These are phyloP conservation scores for Drosophila sp. DNA, from an alignment of 1,140 invertebrate species.

Conservation along the genomic window DNA sequence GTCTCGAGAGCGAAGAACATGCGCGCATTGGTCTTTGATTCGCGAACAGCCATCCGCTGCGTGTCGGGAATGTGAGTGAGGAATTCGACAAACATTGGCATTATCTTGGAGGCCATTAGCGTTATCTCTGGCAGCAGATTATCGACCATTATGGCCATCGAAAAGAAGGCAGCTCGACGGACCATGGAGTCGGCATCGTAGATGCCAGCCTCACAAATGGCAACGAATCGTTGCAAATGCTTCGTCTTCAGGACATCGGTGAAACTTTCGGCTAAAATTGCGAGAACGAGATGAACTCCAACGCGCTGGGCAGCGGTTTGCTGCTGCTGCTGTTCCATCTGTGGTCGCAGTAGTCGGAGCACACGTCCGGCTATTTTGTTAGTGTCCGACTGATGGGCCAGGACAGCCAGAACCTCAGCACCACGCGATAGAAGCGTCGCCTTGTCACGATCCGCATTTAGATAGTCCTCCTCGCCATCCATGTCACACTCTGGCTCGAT, in stretches of 20 bases:
- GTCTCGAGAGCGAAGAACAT: constrained; percentile 39
- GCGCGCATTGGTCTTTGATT: constrained; percentile 1
- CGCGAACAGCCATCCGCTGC: background rate
- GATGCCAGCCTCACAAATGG: constrained; percentile 15
- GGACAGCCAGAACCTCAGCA: constrained; percentile 2
- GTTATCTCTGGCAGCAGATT: constrained; percentile 40
- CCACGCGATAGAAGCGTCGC: background rate
- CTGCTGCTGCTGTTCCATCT: constrained; percentile 14
- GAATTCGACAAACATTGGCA: constrained; percentile 25
- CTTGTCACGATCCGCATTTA: background rate
- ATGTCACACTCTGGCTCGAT: constrained; percentile 1
- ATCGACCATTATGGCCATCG: constrained; percentile 28
- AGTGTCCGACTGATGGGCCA: constrained; percentile 21
- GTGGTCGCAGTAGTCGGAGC: constrained; percentile 26
- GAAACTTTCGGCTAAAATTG: constrained; percentile 26
- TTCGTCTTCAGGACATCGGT: constrained; percentile 3
- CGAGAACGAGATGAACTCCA: constrained; percentile 14
- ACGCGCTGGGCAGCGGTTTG: constrained; percentile 2
- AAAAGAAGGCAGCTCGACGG: constrained; percentile 11
- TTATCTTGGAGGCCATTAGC: background rate
- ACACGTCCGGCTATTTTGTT: constrained; percentile 20
- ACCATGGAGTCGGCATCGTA: constrained; percentile 17
- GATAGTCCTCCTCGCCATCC: constrained; percentile 27
- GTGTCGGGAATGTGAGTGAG: constrained; percentile 7
- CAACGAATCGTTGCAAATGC: constrained; percentile 5